Evolutionary conservation across 2,797 vertebrate genomes (phyloP).

Genomic region (Glossophaga mutica): DNA sequence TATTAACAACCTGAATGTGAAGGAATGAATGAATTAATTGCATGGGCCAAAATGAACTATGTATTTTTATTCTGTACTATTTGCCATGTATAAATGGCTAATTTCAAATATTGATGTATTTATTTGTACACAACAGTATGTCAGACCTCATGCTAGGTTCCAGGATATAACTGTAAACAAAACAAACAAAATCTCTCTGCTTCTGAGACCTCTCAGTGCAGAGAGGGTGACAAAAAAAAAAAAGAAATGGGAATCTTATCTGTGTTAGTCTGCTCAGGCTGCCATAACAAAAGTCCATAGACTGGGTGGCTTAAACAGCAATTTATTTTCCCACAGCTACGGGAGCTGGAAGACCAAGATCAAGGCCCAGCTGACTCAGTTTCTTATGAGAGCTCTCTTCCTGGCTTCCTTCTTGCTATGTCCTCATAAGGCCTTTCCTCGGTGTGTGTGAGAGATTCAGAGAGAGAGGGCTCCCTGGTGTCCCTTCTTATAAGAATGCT

Average conservation of each 20-base stretch:
- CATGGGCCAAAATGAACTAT: not conserved
- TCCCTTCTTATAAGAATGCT: not conserved
- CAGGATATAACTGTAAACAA: not conserved
- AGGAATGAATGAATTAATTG: not conserved
- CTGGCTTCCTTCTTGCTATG: not conserved
- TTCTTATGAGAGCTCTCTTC: not conserved
- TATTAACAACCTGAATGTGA: not conserved
- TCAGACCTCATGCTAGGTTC: not conserved
- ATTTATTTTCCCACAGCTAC: not conserved
- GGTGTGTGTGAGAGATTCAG: not conserved
- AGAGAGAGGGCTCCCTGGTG: not conserved
- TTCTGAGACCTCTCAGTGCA: not conserved
- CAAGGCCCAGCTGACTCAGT: not conserved
- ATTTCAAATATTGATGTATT: not conserved
- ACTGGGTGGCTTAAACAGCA: not conserved
- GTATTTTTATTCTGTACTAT: not conserved
- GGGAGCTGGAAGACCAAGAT: not conserved
- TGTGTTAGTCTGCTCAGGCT: not conserved
- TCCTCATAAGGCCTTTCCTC: not conserved
- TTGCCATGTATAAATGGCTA: not conserved
- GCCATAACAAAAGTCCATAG: not conserved
- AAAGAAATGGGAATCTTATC: not conserved
- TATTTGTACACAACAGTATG: not conserved
- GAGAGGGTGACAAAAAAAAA: not conserved
- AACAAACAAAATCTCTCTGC: not conserved